Evolutionary conservation across 2,113 vertebrate genomes (phyloP).

Genomic region (Zonotrichia leucophrys): DNA sequence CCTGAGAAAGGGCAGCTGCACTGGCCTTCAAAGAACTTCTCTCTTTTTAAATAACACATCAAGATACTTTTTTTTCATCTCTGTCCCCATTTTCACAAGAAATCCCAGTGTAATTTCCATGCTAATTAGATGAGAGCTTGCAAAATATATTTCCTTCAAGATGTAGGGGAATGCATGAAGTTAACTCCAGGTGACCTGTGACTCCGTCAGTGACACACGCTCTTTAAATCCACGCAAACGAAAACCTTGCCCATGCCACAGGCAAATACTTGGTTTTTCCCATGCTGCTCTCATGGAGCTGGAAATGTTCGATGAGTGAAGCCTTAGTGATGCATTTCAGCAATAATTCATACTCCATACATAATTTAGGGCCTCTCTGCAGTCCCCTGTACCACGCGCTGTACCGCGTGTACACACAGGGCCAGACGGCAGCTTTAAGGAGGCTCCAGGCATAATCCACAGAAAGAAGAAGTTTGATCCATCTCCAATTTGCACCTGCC

Average conservation of each 20-base stretch:
- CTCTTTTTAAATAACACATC: not conserved
- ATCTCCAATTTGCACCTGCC: constrained; percentile 65
- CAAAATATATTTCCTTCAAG: constrained; percentile 14
- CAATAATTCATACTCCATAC: constrained; percentile 54
- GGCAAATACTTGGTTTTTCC: constrained; percentile 13
- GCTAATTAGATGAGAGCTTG: constrained; percentile 26
- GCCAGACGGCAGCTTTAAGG: constrained; percentile 30
- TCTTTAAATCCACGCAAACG: not conserved
- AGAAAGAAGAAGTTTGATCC: constrained; percentile 46
- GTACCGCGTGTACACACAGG: not conserved
- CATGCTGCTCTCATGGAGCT: not conserved
- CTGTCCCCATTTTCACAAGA: not conserved
- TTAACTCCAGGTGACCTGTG: not conserved
- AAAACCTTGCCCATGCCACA: not conserved
- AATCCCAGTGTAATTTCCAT: not conserved
- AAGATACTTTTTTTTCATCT: not conserved
- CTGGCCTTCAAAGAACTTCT: not conserved
- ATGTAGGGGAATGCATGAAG: not conserved
- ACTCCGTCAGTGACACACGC: not conserved
- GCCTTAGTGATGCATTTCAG: constrained; percentile 34
- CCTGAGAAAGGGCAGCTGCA: not conserved
- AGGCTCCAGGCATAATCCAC: constrained; percentile 50
- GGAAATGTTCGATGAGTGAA: constrained; percentile 1
- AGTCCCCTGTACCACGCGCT: not conserved
- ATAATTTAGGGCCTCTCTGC: constrained; percentile 51